A percentile compares a stretch with the other conserved stretches of the same genome.
Evolutionary conservation across 1,140 invertebrate species (phyloP).

Genomic region (Eriocheir sinensis): DNA sequence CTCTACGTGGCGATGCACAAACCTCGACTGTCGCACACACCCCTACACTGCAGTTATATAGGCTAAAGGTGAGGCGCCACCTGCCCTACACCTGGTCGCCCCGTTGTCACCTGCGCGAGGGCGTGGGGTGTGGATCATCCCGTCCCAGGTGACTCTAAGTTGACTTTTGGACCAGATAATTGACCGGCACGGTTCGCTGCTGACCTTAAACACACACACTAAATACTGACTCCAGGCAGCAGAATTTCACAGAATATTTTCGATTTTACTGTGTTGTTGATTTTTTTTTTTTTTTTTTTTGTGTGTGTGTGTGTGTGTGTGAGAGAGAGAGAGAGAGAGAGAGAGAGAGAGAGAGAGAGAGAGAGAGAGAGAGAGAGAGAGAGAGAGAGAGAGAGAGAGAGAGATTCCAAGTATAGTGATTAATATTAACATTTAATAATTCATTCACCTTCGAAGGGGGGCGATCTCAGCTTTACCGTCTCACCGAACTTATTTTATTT

Average conservation of each 20-base stretch:
- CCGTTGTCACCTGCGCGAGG: neutral
- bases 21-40: neutral
- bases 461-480: no score
- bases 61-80: neutral
- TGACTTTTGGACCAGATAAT: neutral
- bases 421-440: no score
- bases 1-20: neutral
- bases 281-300: neutral
- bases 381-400: no score
- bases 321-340: neutral
- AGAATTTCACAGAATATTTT: neutral
- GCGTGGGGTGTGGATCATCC: conserved; percentile 5
- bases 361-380: neutral
- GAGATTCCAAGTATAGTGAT: no score
- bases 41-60: neutral
- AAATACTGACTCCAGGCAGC: neutral
- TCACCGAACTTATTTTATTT: no score
- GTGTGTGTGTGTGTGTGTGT: neutral
- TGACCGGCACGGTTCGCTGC: neutral
- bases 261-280: no score
- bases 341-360: neutral
- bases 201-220: neutral
- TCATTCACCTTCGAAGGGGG: no score
- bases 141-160: conserved; percentile 1
- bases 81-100: neutral